Evolutionary conservation across 1,140 invertebrate species (phyloP).

Genomic region (Macrostomum lignano): DNA sequence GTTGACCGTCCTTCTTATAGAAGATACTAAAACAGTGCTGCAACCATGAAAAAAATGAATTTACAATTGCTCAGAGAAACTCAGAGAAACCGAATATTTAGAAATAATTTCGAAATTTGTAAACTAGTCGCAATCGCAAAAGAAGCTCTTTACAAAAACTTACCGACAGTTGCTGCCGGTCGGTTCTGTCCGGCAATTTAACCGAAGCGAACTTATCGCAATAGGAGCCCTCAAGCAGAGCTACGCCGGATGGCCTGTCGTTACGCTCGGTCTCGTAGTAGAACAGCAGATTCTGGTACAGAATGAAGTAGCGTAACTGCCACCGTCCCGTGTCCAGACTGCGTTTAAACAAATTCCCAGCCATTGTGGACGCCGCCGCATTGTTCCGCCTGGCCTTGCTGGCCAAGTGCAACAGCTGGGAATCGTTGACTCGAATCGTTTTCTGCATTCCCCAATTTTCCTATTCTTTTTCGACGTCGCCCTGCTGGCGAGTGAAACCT

Average conservation of each 20-base stretch:
- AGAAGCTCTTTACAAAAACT: too few species aligned
- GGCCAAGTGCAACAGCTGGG: conserved; percentile 43
- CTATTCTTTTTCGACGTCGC: too few species aligned
- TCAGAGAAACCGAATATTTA: too few species aligned
- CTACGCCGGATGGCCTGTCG: conserved; percentile 45
- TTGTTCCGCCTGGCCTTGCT: conserved; percentile 51
- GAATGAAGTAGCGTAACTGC: conserved; percentile 57
- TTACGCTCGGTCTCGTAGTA: conserved; percentile 53
- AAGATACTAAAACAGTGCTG: conserved; percentile 65
- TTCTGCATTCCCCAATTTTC: too few species aligned
- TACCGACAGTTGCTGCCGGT: neutral
- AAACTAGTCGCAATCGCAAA: too few species aligned
- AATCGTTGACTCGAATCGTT: conserved; percentile 38
- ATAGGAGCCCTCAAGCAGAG: conserved; percentile 61
- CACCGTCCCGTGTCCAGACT: conserved; percentile 56
- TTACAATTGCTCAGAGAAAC: too few species aligned
- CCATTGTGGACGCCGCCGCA: conserved; percentile 33
- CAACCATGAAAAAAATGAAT: conserved; percentile 18
- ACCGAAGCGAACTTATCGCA: conserved; percentile 48
- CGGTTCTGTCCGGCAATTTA: conserved; percentile 3
- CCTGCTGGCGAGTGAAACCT: too few species aligned
- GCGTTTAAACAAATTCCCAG: conserved; percentile 53
- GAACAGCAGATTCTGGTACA: conserved; percentile 69
- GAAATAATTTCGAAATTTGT: too few species aligned
- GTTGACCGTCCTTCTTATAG: conserved; percentile 51